Base-by-base conservation (phyloP, 2,888 invertebrate genomes). In the Cosmia trapezina region DNA sequence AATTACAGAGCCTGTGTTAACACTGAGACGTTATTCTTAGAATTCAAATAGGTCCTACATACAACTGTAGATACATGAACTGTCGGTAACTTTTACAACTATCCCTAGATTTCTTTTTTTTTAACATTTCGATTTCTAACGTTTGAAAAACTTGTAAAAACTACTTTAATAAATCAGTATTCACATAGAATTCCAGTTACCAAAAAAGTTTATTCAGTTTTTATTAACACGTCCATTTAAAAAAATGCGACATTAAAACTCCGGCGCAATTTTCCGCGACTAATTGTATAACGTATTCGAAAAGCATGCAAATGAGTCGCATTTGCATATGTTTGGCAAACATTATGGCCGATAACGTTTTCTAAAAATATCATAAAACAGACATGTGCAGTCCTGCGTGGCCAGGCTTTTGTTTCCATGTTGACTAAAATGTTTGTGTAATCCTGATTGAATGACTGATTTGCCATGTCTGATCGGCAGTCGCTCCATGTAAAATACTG, bases 261-360 rank as follows among this genome's bases (percentile, higher is more conserved):
- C 61, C 7, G 12, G 37, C 69, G 43, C 70, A 77, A 73, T 77
- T 66, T 77, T 67, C 63, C 61, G 14, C 43, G 57, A 78, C 72
- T 83, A 73, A 85, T 76, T 73, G 72, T 80, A 67, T 75, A 70
- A 85, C 62, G 69, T 60, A 68, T 83, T 77, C 56, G 68, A 70
- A 80, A 84, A 75, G 61, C 72, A 80, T 83, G 78, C 77, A 81
- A 84, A 83, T 78, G 83, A 80, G 64, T 73, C 68, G 49, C 64
- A 33, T 80, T 72, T 82, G 84, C 82, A 83, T 84, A 71, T 86
- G 77, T 79, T 83, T 85, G 86, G 81, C 84, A 78, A 70, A 84
- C 81, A 77, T 76, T 74, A 85, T 70, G 64, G 28, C 64, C 60
- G 71, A 70, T 83, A 81, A 86, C 74, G 72, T 76, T 76, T 75